Evolutionary conservation across 2,888 invertebrate species (phyloP).

Genomic region (Drosophila robusta): DNA sequence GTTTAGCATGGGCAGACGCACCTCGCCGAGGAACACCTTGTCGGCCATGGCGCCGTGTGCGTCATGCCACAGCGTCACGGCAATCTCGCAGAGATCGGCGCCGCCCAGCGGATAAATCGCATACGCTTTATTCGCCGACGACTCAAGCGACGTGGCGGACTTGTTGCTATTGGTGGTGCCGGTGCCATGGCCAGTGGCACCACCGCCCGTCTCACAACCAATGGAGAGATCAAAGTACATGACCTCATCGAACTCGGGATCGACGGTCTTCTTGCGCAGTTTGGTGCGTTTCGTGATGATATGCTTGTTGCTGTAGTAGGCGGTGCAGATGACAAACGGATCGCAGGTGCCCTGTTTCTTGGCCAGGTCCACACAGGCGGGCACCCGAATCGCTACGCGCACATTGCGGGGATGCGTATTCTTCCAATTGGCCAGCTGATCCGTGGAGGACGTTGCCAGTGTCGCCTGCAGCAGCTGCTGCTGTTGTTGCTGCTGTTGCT

Average conservation of each 20-base stretch:
- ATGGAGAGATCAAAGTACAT: constrained; percentile 91
- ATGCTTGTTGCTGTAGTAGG: constrained; percentile 92
- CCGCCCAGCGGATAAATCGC: constrained; percentile 87
- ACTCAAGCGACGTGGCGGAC: constrained; percentile 65
- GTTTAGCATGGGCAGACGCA: constrained; percentile 91
- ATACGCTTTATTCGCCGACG: constrained; percentile 85
- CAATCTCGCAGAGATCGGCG: constrained; percentile 92
- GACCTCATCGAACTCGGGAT: constrained; percentile 95
- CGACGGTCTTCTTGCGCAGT: constrained; percentile 95
- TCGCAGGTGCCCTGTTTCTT: constrained; percentile 96
- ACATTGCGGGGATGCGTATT: constrained; percentile 66
- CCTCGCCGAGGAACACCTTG: constrained; percentile 95
- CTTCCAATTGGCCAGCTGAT: constrained; percentile 73
- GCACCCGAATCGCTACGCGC: constrained; percentile 88
- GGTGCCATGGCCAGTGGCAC: constrained; percentile 27
- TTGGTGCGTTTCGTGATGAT: constrained; percentile 92
- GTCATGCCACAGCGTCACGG: constrained; percentile 95
- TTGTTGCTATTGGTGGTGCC: constrained; percentile 75
- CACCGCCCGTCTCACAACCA: constrained; percentile 85
- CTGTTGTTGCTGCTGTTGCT: constrained; percentile 40
- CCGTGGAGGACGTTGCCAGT: constrained; percentile 50
- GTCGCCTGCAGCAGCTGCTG: constrained; percentile 43
- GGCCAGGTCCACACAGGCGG: constrained; percentile 94
- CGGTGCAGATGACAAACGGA: constrained; percentile 93
- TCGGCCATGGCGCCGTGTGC: constrained; percentile 88